Conservation (phyloP, 1,140 invertebrate genomes). For the Drosophila watanabei region DNA sequence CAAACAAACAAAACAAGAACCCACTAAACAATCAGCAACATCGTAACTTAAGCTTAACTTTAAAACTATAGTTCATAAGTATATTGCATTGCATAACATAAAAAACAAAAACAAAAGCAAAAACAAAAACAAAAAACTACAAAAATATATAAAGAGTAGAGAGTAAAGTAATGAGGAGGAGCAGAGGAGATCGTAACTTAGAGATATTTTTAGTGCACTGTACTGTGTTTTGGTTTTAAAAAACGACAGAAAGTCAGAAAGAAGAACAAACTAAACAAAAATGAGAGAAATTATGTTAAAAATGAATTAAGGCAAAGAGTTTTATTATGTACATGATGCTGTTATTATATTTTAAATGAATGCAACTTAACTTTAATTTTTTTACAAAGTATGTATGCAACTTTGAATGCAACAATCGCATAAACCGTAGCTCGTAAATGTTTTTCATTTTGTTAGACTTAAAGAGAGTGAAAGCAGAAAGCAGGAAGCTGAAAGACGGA, state of each 20-base stretch:
- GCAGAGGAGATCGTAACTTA: slow-evolving; percentile 35
- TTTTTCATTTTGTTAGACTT: slow-evolving; percentile 71
- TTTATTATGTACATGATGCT: slow-evolving; percentile 84
- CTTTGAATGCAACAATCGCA: slow-evolving; percentile 52
- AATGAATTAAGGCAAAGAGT: slow-evolving; percentile 69
- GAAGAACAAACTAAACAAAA: slow-evolving; percentile 13
- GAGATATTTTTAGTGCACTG: slow-evolving; percentile 72
- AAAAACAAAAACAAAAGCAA: slow-evolving; percentile 13
- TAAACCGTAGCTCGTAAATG: slow-evolving; percentile 65
- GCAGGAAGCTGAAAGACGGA: background rate
- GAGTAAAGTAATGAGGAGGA: slow-evolving; percentile 22
- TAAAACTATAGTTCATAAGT: slow-evolving; percentile 70
- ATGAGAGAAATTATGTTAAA: slow-evolving; percentile 49
- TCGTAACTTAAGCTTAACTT: slow-evolving; percentile 80
- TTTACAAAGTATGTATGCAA: slow-evolving; percentile 51
- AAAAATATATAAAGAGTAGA: slow-evolving; percentile 37
- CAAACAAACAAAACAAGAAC: slow-evolving; percentile 47
- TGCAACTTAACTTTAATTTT: slow-evolving; percentile 72
- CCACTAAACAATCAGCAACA: slow-evolving; percentile 82
- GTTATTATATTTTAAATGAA: slow-evolving; percentile 81
- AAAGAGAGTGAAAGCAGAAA: slow-evolving; percentile 24
- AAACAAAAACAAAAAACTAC: slow-evolving; percentile 27
- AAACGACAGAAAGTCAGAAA: slow-evolving; percentile 65
- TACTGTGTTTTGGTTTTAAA: slow-evolving; percentile 85
- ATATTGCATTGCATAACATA: slow-evolving; percentile 66